Conservation (phyloP, 2,113 vertebrate species). For the Baryphthengus martii region DNA sequence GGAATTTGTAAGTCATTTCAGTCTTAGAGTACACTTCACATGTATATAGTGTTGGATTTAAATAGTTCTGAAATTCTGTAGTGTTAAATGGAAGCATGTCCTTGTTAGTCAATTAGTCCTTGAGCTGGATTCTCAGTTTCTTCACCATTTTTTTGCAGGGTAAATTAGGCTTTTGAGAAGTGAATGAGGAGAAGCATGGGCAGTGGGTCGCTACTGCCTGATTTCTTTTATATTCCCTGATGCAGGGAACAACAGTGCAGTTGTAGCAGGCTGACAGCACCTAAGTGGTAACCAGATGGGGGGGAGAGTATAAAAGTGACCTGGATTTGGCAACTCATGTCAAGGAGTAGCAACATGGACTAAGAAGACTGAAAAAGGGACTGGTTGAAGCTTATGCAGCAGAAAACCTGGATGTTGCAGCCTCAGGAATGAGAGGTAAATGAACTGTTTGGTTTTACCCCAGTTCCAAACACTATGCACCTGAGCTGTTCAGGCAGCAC, state of each 20-base stretch:
- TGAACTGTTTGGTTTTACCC: background rate
- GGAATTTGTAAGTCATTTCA: background rate
- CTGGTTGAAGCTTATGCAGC: background rate
- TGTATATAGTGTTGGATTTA: background rate
- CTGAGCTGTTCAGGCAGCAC: background rate
- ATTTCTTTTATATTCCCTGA: background rate
- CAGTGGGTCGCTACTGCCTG: background rate
- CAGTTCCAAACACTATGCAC: background rate
- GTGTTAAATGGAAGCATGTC: background rate
- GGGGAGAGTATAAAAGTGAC: background rate
- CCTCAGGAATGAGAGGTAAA: background rate
- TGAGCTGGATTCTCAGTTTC: background rate
- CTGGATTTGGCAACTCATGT: background rate
- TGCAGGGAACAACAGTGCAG: background rate
- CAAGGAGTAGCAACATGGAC: background rate
- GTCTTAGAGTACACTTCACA: background rate
- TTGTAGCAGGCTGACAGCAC: background rate
- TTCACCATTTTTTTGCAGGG: background rate
- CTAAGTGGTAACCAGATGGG: background rate
- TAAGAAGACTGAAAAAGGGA: background rate
- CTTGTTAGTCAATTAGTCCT: background rate
- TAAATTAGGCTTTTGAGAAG: background rate
- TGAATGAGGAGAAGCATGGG: background rate
- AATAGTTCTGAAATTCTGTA: background rate
- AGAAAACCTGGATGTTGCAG: background rate